Base-by-base conservation (phyloP, 2,888 invertebrate genomes). In the Plagiodera versicolora region DNA sequence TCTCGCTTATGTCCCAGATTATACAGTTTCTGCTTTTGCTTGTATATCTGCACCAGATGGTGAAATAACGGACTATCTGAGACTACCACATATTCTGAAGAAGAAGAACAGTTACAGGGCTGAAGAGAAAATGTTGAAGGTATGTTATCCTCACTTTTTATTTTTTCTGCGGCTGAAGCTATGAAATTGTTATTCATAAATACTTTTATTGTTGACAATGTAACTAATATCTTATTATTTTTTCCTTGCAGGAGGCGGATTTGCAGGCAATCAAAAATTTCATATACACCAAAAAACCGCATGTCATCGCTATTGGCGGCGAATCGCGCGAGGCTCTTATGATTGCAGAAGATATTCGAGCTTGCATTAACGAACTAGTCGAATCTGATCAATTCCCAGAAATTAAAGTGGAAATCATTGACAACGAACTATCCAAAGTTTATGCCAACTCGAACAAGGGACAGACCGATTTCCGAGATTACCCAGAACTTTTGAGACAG, bases 371-470 rank as follows among this genome's bases (percentile, higher is more conserved):
- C 30, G 89, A 89, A 72, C 81, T 95, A 54, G 84, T 88, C 0
- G 89, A 92, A 44, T 91, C 93, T 58, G 94, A 94, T 57, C 92
- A 95, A 78, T 93, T 94, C 76, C 93, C 95, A 0, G 80, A 86
- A 1, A 90, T 98, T 64, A 88, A 87, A 47, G 94, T 98, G 0
- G 96, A 97, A 80, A 89, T 98, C 55, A 85, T 95, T 9, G 98
- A 98, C 77, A 97, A 96, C 73, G 96, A 98, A 75, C 83, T 98
- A 57, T 92, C 96, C 57, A 92, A 93, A 79, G 88, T 98, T 28
- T 98, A 94, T 79, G 89, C 95, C 61, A 95, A 94, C 76, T 95
- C 95, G 18, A 91, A 92, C 68, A 91, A 93, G 74, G 94, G 95
- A 47, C 61, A 61, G 83, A 79, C 86, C 32, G 97, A 98, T 77